Conservation (phyloP, 2,888 invertebrate species). For the Pristionchus arcanus region DNA sequence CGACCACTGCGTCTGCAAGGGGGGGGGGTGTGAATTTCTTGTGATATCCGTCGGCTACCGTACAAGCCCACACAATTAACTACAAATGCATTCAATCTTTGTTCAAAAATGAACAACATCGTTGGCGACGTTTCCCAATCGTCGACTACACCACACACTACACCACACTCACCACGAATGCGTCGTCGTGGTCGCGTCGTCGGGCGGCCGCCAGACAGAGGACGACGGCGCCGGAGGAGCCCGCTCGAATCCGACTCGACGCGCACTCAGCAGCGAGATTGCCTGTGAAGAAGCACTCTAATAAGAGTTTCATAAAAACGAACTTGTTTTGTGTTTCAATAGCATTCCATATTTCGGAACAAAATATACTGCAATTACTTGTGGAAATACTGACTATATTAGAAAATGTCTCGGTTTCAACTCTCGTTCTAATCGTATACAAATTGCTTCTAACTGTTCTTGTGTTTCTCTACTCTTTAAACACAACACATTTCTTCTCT, state of each 20-base stretch:
- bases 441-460: no score
- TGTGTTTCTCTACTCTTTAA: no score
- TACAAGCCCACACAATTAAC: background rate
- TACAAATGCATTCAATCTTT: background rate
- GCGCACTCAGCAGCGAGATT: background rate
- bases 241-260: constrained; percentile 11
- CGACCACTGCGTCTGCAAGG: constrained; percentile 67
- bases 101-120: background rate
- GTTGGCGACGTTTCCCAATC: background rate
- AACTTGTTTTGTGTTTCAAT: no score
- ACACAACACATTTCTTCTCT: no score
- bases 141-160: background rate
- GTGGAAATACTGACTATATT: no score
- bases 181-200: background rate
- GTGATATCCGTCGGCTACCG: background rate
- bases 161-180: constrained; percentile 41
- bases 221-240: constrained; percentile 4
- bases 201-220: constrained; percentile 40
- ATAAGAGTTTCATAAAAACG: no score
- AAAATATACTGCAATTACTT: no score
- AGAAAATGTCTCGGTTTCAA: no score
- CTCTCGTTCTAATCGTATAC: no score
- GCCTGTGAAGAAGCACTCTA: background rate
- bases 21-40: background rate
- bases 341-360: no score